These are phyloP conservation scores for Natator depressus DNA, from an alignment of 2,113 vertebrate species.

Conservation along the genomic window DNA sequence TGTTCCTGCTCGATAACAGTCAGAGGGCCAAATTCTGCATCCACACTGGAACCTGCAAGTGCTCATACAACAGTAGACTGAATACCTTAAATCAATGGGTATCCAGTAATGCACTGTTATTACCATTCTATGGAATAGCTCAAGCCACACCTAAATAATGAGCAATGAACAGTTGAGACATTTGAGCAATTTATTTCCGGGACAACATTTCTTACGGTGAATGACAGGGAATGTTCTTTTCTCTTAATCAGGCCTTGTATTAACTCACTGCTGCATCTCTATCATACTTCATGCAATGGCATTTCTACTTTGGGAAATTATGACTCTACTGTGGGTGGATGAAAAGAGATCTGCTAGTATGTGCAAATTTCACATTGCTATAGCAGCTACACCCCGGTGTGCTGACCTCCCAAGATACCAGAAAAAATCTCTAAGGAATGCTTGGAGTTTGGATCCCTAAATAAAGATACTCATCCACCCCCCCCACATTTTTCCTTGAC, in stretches of 20 bases:
- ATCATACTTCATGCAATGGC: not conserved
- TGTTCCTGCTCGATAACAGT: not conserved
- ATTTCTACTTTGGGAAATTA: conserved; percentile 61
- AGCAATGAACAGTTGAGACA: conserved; percentile 48
- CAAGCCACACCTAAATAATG: conserved; percentile 57
- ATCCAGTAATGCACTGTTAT: not conserved
- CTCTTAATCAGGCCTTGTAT: not conserved
- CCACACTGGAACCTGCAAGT: not conserved
- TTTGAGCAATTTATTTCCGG: conserved; percentile 51
- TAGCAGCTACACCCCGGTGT: conserved; percentile 55
- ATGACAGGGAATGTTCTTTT: conserved; percentile 17
- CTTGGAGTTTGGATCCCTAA: conserved; percentile 32
- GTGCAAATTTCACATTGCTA: conserved; percentile 67
- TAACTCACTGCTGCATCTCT: conserved; percentile 21
- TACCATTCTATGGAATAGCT: conserved; percentile 51
- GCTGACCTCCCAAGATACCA: conserved; percentile 60
- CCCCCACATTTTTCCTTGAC: not conserved
- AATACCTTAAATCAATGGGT: not conserved
- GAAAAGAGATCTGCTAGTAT: conserved; percentile 58
- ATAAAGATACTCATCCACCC: conserved; percentile 37
- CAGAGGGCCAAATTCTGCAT: conserved; percentile 13
- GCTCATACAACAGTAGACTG: not conserved
- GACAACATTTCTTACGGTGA: conserved; percentile 34
- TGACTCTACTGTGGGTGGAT: conserved; percentile 59
- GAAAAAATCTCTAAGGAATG: conserved; percentile 61